These are phyloP conservation scores for Pocillopora grandis DNA, from an alignment of 92 coral and sea anemone species.

Conservation along the genomic window DNA sequence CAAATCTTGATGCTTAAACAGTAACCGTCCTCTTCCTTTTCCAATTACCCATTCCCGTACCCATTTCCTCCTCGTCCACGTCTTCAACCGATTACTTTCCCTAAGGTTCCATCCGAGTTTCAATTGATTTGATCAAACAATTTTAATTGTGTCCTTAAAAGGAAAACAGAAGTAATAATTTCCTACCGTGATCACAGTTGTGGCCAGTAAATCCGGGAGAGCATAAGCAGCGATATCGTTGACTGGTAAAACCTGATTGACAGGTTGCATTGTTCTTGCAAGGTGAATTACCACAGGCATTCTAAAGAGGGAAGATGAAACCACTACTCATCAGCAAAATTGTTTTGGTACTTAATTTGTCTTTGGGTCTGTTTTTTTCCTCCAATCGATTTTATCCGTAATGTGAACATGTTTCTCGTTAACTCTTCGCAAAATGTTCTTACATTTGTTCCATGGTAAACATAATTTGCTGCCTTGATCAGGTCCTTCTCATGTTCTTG, in stretches of 20 bases:
- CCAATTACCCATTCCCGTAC: too few species aligned
- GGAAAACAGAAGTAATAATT: not conserved
- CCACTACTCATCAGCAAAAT: not conserved
- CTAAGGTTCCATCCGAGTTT: too few species aligned
- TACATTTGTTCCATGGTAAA: not conserved
- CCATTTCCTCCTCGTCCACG: too few species aligned
- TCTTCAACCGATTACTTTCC: too few species aligned
- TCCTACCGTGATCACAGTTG: not conserved
- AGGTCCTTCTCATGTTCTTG: slow-evolving; percentile 1
- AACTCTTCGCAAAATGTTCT: not conserved
- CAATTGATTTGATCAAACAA: too few species aligned
- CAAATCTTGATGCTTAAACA: too few species aligned
- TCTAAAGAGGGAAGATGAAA: not conserved
- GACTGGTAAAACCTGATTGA: slow-evolving; percentile 25
- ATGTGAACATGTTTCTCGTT: too few species aligned
- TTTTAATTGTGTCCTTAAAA: too few species aligned
- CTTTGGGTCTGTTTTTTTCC: not conserved
- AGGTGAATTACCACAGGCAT: not conserved
- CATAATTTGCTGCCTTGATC: not conserved
- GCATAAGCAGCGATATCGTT: slow-evolving; percentile 37
- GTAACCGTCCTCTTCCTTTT: too few species aligned
- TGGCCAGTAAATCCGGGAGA: slow-evolving; percentile 4
- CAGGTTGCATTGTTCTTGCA: slow-evolving; percentile 28
- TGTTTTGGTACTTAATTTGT: not conserved
- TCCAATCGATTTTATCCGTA: not conserved